A percentile compares a stretch with the other conserved stretches of the same genome.
Evolutionary conservation across 2,888 invertebrate genomes (phyloP).

Genomic region (Drosophila dives): DNA sequence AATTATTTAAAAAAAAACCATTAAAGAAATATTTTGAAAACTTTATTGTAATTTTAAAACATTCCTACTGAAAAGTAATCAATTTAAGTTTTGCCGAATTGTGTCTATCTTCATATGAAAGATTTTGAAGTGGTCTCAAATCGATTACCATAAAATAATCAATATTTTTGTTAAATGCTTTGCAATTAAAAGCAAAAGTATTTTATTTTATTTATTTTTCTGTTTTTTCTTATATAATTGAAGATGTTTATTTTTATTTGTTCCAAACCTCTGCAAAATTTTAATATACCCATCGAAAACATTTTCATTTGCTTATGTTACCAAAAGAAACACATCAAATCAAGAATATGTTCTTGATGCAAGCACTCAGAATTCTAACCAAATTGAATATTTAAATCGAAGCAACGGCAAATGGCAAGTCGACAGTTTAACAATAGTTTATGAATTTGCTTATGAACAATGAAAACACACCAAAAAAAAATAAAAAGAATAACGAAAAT

Average conservation of each 20-base stretch:
- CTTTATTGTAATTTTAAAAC: not conserved
- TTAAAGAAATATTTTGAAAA: too few species aligned
- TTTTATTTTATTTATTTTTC: too few species aligned
- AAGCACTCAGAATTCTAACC: not conserved
- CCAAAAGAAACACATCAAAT: not conserved
- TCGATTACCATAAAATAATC: not conserved
- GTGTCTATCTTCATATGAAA: not conserved
- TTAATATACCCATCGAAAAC: not conserved
- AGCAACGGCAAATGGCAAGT: not conserved
- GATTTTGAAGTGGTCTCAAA: not conserved
- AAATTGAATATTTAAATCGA: not conserved
- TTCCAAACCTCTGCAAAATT: rapidly evolving
- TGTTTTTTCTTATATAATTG: too few species aligned
- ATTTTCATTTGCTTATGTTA: not conserved
- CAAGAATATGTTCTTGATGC: not conserved
- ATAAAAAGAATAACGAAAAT: not conserved
- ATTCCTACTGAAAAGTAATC: not conserved
- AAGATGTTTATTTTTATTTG: not conserved
- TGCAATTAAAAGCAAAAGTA: too few species aligned
- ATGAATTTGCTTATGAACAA: conserved; percentile 42
- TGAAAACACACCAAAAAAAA: not conserved
- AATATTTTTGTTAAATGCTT: rapidly evolving
- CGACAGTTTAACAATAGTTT: conserved; percentile 56
- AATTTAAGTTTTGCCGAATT: rapidly evolving
- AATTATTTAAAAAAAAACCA: too few species aligned